Percentiles rank a stretch among this genome's conserved stretches.
phyloP scores from a whole-genome alignment of 2,797 vertebrate genomes.

The Danio tinwini region DNA sequence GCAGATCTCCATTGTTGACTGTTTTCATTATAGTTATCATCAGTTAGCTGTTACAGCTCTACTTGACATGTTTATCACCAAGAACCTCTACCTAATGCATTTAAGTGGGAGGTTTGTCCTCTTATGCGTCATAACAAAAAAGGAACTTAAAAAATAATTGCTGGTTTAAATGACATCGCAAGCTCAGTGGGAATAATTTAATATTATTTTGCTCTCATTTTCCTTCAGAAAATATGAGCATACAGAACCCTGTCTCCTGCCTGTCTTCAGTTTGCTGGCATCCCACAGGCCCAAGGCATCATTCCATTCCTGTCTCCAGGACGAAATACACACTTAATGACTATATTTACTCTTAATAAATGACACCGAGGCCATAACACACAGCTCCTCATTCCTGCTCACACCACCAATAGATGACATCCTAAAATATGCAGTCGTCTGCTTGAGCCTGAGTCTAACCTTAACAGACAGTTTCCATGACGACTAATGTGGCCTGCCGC shows the following conservation, averaged over 20 bases:
- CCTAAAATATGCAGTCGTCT: constrained; percentile 52
- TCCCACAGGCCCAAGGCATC: neutral
- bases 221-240: neutral
- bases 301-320: neutral
- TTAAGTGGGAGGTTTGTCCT: neutral
- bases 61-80: neutral
- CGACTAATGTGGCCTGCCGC: constrained; percentile 63
- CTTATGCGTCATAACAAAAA: neutral
- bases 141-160: neutral
- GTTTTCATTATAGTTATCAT: neutral
- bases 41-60: neutral
- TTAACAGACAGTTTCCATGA: constrained; percentile 68
- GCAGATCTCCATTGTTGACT: neutral
- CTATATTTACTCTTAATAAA: constrained; percentile 1
- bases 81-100: neutral
- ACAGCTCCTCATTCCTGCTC: constrained; percentile 23
- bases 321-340: neutral
- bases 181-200: neutral
- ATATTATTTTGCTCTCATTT: too few species aligned
- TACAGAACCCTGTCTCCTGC: neutral
- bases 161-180: neutral
- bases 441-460: constrained; percentile 58
- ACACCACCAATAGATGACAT: constrained; percentile 43
- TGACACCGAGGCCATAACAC: neutral
- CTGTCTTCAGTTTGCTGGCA: neutral